Percentiles rank a stretch among this genome's conserved stretches.
Evolutionary conservation across 2,113 vertebrate species (phyloP).

Genomic region (Podarcis cretensis): DNA sequence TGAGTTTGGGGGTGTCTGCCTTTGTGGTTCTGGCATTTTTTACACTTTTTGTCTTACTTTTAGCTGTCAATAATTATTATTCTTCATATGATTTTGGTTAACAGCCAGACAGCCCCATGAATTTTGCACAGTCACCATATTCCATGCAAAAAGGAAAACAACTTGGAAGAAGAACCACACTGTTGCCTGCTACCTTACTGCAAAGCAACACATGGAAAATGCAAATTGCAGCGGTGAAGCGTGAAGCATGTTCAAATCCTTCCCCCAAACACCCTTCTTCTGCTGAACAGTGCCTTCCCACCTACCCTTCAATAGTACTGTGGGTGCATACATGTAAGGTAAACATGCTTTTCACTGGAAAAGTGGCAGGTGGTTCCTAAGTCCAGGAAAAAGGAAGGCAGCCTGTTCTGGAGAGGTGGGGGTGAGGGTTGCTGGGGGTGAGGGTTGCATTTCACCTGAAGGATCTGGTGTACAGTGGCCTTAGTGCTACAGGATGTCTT

Average conservation of each 20-base stretch:
- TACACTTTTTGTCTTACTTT: background rate
- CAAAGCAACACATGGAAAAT: too few relatives aligned
- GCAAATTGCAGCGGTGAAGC: background rate
- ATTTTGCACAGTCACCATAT: background rate
- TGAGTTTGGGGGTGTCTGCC: too few relatives aligned
- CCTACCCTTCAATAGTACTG: background rate
- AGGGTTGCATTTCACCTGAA: too few relatives aligned
- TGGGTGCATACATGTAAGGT: background rate
- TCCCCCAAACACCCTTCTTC: background rate
- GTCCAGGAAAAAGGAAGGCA: too few relatives aligned
- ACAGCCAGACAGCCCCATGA: background rate
- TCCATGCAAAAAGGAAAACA: background rate
- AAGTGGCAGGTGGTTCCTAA: background rate
- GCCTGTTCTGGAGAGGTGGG: too few relatives aligned
- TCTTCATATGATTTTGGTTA: background rate
- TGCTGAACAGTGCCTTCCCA: background rate
- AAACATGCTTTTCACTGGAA: background rate
- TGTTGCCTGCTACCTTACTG: background rate
- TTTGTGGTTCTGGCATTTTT: background rate
- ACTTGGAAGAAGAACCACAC: background rate
- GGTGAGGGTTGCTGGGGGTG: too few relatives aligned
- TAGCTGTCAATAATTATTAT: background rate
- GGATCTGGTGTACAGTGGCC: too few relatives aligned
- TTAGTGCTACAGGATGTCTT: too few relatives aligned
- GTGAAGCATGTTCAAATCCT: background rate